Base-by-base conservation (phyloP, 2,797 vertebrate genomes). In the Sylvia borin region DNA sequence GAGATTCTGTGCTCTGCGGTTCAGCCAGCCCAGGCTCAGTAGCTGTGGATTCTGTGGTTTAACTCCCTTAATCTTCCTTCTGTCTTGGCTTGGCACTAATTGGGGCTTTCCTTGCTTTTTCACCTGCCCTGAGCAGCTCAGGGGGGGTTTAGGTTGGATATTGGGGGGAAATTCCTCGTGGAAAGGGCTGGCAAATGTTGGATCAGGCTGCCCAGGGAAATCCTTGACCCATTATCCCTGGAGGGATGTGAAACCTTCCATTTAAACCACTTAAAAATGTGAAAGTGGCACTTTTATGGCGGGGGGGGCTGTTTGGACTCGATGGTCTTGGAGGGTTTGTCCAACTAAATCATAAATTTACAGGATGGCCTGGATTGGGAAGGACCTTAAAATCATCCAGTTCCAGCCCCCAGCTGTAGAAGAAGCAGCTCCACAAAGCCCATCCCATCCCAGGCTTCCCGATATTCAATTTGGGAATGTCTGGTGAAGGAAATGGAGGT, bases 1-100 rank as follows among this genome's bases (percentile, higher is more conserved):
- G 94, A 88, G 61, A 58, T 54, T 87, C 86, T 93, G 73, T 79
- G 92, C 92, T 96, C 89, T 96, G 95, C 88, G 94, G 94, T 95
- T 93, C 47, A 86, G 85, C 77, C 94, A 58, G 92, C 84, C 65
- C 60, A 93, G 94, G 76, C 87, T 95, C 82, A 51, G 53, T n/a
- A 73, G 96, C 91, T 81, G 94, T 96, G 96, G 95, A 96, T 95
- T 97, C 86, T 96, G 97, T 96, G 96, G 97, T 97, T 97, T 95
- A 38, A 60, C 91, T 85, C 62, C 18, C 2, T 61, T 93, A 3
- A 78, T 96, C 91, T 88, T 66, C 38, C 15, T 12, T 72, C 79
- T 94, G 22, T 96, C 95, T 89, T 40, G 43, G 50, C 12, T 85
- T 82, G 74, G 68, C 43, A 84, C 58, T 38, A 66, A 29, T 74